These are phyloP conservation scores for Tachysurus vachellii DNA, from an alignment of 2,113 vertebrate species.

Conservation along the genomic window DNA sequence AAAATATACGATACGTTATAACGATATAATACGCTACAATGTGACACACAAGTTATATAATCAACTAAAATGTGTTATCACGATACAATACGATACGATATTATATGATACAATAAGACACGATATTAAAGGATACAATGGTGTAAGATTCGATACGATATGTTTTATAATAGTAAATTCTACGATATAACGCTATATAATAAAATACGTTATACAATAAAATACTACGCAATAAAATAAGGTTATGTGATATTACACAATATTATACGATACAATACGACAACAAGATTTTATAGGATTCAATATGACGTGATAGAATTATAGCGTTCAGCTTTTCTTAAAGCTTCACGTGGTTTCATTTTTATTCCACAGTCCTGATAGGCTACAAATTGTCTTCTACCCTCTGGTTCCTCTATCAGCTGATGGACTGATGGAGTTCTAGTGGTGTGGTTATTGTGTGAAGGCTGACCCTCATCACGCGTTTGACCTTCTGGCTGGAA, in stretches of 20 bases:
- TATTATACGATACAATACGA: background rate
- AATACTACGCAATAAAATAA: background rate
- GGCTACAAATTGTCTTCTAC: background rate
- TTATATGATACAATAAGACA: too few species aligned
- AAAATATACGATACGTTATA: too few species aligned
- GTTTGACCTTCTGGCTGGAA: slow-evolving; percentile 60
- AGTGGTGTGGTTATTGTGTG: slow-evolving; percentile 61
- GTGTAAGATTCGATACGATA: too few species aligned
- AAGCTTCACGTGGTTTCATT: background rate
- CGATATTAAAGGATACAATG: too few species aligned
- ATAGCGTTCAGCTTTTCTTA: background rate
- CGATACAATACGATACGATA: too few species aligned
- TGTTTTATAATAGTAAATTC: too few species aligned
- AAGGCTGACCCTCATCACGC: slow-evolving; percentile 32
- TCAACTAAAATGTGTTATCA: too few species aligned
- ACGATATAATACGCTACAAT: background rate
- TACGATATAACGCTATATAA: background rate
- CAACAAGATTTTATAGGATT: background rate
- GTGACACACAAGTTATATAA: too few species aligned
- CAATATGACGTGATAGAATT: background rate
- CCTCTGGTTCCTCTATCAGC: too few species aligned
- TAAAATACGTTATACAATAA: background rate
- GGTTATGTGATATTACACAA: background rate
- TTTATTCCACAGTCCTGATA: too few species aligned
- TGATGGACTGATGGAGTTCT: background rate